Evolutionary conservation across 2,113 vertebrate species (phyloP).

Genomic region (Buteo buteo): DNA sequence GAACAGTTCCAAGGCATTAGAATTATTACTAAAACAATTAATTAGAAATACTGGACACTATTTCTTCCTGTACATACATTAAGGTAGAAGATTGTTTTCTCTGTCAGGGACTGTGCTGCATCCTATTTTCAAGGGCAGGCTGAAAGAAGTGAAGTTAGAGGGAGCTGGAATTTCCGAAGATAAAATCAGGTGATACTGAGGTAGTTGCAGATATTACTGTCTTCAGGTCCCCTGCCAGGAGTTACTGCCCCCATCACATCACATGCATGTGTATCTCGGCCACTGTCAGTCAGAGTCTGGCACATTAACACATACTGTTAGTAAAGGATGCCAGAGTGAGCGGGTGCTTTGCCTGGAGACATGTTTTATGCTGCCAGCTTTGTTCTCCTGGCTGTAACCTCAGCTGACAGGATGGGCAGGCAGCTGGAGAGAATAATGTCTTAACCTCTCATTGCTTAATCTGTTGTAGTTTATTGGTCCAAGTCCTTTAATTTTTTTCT

Average conservation of each 20-base stretch:
- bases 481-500: background rate
- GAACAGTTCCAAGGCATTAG: background rate
- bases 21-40: background rate
- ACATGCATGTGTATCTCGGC: accelerated
- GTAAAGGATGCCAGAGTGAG: accelerated
- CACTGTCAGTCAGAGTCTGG: background rate
- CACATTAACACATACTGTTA: background rate
- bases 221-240: background rate
- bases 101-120: background rate
- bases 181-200: background rate
- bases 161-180: background rate
- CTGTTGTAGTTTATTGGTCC: background rate
- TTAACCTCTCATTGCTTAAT: background rate
- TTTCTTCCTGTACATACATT: background rate
- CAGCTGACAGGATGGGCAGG: background rate
- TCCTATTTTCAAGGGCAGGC: background rate
- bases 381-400: background rate
- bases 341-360: background rate
- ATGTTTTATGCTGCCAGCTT: background rate
- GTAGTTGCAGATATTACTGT: background rate
- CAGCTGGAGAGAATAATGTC: background rate
- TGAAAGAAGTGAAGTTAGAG: background rate
- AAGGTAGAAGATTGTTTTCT: background rate
- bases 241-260: background rate
- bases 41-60: background rate